Evolutionary conservation across 2,888 invertebrate species (phyloP), one percentile per base, ranked within the genome.

Genomic region (Aproaerema taeniolella): DNA sequence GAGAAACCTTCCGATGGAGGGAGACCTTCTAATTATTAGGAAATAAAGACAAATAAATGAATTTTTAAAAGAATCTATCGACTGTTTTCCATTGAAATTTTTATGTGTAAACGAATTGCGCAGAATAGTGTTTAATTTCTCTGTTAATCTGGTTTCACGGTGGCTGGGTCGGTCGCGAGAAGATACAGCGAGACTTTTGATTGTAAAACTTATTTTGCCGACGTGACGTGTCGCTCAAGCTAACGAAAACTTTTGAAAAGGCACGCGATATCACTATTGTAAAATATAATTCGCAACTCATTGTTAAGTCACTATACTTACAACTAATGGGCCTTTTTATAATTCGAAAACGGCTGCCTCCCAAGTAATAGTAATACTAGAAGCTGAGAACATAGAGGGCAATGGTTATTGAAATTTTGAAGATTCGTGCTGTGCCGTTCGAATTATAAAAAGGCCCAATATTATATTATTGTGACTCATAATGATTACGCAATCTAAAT

Each of bases 21-120:
- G 52, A 55, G 50, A 46, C 52, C 54, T 46, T 6, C 42, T 70
- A 69, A 67, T 67, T 65, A 63, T 53, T 75, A 79, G 70, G 52
- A 50, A 68, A 67, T 78, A 73, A 69, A 45, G 75, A 79, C 75
- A 78, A 80, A 78, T 79, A 76, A 48, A 59, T 60, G 52, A 58
- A 55, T 63, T 61, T 59, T 53, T 59, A 61, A 70, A 67, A 43
- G 39, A 74, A 59, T 76, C 70, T 79, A 76, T 78, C 54, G 77
- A 76, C 76, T 81, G 77, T 81, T 81, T 74, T 74, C 53, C 57
- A 62, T 50, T 55, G 41, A 55, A 61, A 58, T 50, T 45, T 42
- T 44, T 50, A 42, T 44, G 40, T 43, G 43, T 38, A 15, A 42
- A 43, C 43, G 41, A 40, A 14, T 48, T 38, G 26, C 42, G 37